Percentiles rank a stretch among this genome's conserved stretches.
Evolutionary conservation across 2,888 invertebrate species (phyloP).

Genomic region (Eurytoma californica): DNA sequence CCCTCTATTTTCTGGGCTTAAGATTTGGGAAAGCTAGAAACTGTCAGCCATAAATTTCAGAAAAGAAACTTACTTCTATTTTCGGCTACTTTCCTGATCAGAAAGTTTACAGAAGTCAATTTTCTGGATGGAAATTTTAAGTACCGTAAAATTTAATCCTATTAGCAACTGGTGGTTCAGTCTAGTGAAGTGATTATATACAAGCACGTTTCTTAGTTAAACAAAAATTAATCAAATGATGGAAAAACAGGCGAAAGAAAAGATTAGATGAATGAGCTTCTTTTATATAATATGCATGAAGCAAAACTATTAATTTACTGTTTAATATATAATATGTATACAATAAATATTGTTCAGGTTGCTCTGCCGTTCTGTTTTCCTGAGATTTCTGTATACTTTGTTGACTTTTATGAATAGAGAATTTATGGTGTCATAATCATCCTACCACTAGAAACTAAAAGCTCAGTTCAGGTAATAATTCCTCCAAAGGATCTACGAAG

Average conservation of each 20-base stretch:
- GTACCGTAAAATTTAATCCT: conserved; percentile 56
- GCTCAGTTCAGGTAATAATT: conserved; percentile 8
- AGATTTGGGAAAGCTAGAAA: too few species aligned
- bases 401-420: conserved; percentile 40
- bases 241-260: too few species aligned
- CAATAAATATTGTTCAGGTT: background rate
- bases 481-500: conserved; percentile 13
- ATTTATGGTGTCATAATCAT: background rate
- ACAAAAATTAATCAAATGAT: too few species aligned
- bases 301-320: background rate
- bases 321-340: background rate
- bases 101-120: conserved; percentile 63
- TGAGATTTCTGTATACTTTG: conserved; percentile 23
- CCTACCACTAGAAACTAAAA: background rate
- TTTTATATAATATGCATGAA: too few species aligned
- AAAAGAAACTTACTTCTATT: conserved; percentile 20
- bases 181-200: too few species aligned
- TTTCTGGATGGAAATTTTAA: conserved; percentile 60
- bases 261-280: too few species aligned
- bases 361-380: conserved; percentile 21
- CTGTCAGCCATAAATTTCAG: too few species aligned
- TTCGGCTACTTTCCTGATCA: conserved; percentile 56
- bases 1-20: too few species aligned
- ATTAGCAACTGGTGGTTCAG: background rate
- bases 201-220: too few species aligned